phyloP scores from a whole-genome alignment of 1,140 invertebrate genomes.

The Ctenoplectra terminalis region DNA sequence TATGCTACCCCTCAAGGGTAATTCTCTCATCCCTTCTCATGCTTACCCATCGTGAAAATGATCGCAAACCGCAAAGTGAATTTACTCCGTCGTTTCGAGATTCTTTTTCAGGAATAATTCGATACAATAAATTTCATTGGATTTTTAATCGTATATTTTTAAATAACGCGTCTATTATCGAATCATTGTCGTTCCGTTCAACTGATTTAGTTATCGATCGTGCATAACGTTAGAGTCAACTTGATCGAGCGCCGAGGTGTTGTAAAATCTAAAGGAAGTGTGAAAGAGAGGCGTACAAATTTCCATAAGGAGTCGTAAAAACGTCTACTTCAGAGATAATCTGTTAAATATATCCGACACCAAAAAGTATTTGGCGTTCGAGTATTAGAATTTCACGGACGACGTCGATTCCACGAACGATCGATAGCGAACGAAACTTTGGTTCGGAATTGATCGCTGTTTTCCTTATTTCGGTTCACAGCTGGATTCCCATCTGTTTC shows the following conservation, averaged over 20 bases:
- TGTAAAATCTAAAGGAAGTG: background rate
- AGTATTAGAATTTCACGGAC: background rate
- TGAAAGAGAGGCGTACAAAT: slow-evolving; percentile 36
- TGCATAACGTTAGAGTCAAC: background rate
- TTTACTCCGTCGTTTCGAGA: slow-evolving; percentile 1
- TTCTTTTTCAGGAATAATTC: background rate
- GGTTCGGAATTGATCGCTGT: too few relatives aligned
- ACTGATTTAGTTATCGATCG: background rate
- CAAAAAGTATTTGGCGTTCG: slow-evolving; percentile 10
- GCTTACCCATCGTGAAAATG: slow-evolving; percentile 23
- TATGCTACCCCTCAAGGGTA: slow-evolving; percentile 66
- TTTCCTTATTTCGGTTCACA: background rate
- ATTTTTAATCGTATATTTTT: too few relatives aligned
- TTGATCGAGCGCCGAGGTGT: background rate
- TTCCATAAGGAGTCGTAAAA: slow-evolving; percentile 27
- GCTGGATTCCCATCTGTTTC: background rate
- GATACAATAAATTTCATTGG: too few relatives aligned
- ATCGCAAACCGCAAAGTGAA: slow-evolving; percentile 40
- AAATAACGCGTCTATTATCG: background rate
- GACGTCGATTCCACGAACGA: background rate
- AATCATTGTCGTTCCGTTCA: too few relatives aligned
- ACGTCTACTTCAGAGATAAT: background rate
- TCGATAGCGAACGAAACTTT: background rate
- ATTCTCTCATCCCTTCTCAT: background rate
- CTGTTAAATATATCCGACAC: slow-evolving; percentile 23